A percentile compares a stretch with the other conserved stretches of the same genome.
Conservation (phyloP, 2,113 vertebrate species). For the Oxyruncus cristatus region DNA sequence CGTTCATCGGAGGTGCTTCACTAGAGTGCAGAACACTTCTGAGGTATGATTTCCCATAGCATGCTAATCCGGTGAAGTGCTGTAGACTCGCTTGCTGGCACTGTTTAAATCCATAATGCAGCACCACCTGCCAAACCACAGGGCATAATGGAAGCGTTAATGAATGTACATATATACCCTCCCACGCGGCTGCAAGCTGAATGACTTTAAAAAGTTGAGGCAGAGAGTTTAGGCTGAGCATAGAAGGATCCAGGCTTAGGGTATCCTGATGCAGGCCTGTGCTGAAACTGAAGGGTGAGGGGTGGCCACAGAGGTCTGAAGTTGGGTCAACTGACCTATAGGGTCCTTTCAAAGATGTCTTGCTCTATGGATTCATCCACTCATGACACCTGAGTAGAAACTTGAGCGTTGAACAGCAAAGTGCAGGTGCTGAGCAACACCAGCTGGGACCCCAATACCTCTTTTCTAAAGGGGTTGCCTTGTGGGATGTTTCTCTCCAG, state of each 20-base stretch:
- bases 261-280: not conserved
- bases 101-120: constrained; percentile 50
- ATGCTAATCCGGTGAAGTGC: constrained; percentile 2
- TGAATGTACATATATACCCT: constrained; percentile 24
- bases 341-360: not conserved
- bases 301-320: not conserved
- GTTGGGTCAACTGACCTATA: not conserved
- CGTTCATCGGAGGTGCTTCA: not conserved
- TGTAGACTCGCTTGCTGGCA: not conserved
- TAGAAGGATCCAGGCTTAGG: not conserved
- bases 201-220: constrained; percentile 3
- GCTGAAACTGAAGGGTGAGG: not conserved
- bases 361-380: not conserved
- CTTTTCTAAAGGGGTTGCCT: fast-evolving
- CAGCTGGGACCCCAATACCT: not conserved
- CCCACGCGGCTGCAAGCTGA: not conserved
- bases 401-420: not conserved
- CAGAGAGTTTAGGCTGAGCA: not conserved
- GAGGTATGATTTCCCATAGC: constrained; percentile 8
- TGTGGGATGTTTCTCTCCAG: not conserved
- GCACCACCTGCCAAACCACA: constrained; percentile 43
- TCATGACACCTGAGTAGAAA: not conserved
- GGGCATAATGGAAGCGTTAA: constrained; percentile 59
- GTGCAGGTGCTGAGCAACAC: not conserved
- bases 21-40: not conserved